phyloP scores from a whole-genome alignment of 2,888 invertebrate genomes.

The Hypena proboscidalis region DNA sequence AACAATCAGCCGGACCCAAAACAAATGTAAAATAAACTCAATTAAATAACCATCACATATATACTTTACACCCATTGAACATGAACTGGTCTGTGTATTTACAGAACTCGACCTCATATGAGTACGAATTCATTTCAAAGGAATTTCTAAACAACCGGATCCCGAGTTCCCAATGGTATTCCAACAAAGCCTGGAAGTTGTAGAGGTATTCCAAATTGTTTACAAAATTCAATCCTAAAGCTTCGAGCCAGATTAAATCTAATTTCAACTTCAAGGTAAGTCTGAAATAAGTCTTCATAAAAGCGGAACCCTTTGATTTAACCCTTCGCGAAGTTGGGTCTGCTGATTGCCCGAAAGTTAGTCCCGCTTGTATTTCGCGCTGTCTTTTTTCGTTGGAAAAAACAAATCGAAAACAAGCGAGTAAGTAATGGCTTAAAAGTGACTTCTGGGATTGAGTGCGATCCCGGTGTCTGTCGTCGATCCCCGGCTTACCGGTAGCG shows the following conservation, averaged over 20 bases:
- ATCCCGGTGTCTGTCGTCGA: constrained; percentile 51
- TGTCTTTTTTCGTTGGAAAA: constrained; percentile 75
- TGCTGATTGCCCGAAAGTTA: constrained; percentile 83
- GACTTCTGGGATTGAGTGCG: constrained; percentile 65
- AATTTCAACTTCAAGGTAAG: constrained; percentile 85
- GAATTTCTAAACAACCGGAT: constrained; percentile 80
- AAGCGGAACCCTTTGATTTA: constrained; percentile 85
- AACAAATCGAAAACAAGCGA: constrained; percentile 81
- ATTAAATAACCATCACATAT: constrained; percentile 68
- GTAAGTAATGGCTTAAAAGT: constrained; percentile 80
- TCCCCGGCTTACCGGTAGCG: constrained; percentile 43
- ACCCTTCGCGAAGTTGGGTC: constrained; percentile 78
- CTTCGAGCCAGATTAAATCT: constrained; percentile 85
- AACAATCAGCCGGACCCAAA: constrained; percentile 36
- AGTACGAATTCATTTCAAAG: constrained; percentile 81
- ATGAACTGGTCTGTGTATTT: constrained; percentile 65
- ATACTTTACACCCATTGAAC: constrained; percentile 61
- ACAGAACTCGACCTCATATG: constrained; percentile 74
- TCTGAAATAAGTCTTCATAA: constrained; percentile 85
- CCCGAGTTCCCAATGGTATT: constrained; percentile 82
- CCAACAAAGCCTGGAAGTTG: constrained; percentile 83
- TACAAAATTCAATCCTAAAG: constrained; percentile 85
- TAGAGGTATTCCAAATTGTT: constrained; percentile 84
- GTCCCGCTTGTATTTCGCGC: constrained; percentile 70
- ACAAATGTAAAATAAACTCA: constrained; percentile 60